Conservation (phyloP, 1,140 invertebrate genomes). For the Drosophila sp. region DNA sequence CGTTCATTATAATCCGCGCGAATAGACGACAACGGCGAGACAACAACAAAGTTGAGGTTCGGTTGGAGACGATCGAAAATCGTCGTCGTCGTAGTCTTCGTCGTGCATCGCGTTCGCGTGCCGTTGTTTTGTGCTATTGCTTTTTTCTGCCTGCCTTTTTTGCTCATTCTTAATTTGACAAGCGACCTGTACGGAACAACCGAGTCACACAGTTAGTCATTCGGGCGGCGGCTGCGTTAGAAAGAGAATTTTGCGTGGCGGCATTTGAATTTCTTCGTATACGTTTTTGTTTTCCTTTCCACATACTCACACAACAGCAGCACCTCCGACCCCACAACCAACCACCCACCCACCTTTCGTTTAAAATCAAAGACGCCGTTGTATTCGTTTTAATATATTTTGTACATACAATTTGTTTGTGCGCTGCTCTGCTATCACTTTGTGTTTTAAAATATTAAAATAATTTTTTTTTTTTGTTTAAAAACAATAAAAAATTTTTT, state of each 20-base stretch:
- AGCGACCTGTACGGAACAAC: conserved; percentile 68
- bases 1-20: conserved; percentile 46
- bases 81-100: not conserved
- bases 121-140: conserved; percentile 39
- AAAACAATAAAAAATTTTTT: not conserved
- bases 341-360: not conserved
- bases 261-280: conserved; percentile 5
- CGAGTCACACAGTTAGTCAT: not conserved
- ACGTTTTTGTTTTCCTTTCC: conserved; percentile 34
- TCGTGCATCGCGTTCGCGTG: conserved; percentile 44
- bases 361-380: not conserved
- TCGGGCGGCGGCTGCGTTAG: not conserved
- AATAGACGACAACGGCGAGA: conserved; percentile 42
- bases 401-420: conserved; percentile 8
- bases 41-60: conserved; percentile 17
- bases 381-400: not conserved
- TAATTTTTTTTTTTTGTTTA: conserved; percentile 22
- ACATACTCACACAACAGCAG: not conserved
- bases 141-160: conserved; percentile 46
- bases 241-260: conserved; percentile 34
- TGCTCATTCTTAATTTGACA: conserved; percentile 74
- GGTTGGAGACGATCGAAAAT: conserved; percentile 46
- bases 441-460: not conserved
- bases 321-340: too few species aligned
- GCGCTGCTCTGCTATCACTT: not conserved